Evolutionary conservation across 1,140 invertebrate species (phyloP), one percentile per base, ranked within the genome.

Genomic region (Pomphorhynchus laevis): DNA sequence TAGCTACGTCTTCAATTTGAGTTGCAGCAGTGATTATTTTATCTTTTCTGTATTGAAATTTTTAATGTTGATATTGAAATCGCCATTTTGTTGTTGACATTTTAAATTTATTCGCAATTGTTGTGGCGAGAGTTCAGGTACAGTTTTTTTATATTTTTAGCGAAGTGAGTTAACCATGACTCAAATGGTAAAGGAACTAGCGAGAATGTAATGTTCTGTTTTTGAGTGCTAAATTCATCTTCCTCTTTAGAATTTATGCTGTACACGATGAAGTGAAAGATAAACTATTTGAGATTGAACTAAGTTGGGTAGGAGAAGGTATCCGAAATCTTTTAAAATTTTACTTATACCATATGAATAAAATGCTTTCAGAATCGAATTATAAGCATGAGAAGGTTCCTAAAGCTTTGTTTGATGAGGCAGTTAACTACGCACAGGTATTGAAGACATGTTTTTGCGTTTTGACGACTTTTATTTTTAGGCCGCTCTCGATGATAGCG

Each of bases 251-350:
- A 34, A 82, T 93, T 50, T 86, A 91, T 51, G 61, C 76, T 23
- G 77, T 95, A 1, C 84, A 95, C 51, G 86, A 95, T 62, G 82
- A 93, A 54, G 62, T 91, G 0, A 95, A 93, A 61, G 84, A 95
- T 55, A 93, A 93, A 57, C 70, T 80, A 45, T 93, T 95, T 56
- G 80, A 89, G 51, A 57, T 95, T 43, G 86, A 98, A 61, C 64
- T 95, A 49, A 80, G 79, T 42, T 91, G 86, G 76, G 76, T 93
- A 20, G 74, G 76, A 35, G 67, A 69, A 47, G 47, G 54, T 57
- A 48, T 50, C 50, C 48, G 41, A 8, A 53, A 66, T 14, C 5
- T n/a, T n/a, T 32, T 38, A 17, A 18, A 16, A 25, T 20, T 40
- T 18, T 4, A 35, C 16, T 31, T 14, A 1, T 27, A 39, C 37